Percentiles rank a stretch among this genome's conserved stretches.
phyloP scores from a whole-genome alignment of 2,888 invertebrate genomes.

The Antheraea yamamai region DNA sequence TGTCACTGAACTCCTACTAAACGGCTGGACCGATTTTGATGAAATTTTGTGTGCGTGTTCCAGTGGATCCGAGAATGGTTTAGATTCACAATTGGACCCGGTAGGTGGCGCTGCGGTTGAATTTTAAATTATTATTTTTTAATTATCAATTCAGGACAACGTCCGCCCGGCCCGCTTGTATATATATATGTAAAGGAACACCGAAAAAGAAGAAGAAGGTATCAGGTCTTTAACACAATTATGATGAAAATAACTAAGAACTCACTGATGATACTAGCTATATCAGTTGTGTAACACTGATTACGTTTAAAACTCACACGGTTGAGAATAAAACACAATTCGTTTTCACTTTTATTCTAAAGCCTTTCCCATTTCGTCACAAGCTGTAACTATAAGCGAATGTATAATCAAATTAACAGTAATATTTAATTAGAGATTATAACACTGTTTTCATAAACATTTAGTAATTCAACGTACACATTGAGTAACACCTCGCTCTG shows the following conservation, averaged over 20 bases:
- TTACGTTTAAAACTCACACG: background rate
- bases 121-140: no score
- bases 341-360: slow-evolving; percentile 1
- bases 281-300: background rate
- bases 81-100: no score
- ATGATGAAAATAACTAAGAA: background rate
- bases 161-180: no score
- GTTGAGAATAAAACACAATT: background rate
- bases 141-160: no score
- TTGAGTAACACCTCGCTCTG: slow-evolving; percentile 1
- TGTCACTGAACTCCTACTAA: no score
- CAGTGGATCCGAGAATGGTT: no score
- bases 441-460: slow-evolving; percentile 9
- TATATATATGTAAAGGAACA: no score
- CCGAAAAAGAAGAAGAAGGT: no score
- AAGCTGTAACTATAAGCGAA: background rate
- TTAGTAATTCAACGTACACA: slow-evolving; percentile 16
- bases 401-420: background rate
- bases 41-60: no score
- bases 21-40: no score
- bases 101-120: no score
- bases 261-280: background rate
- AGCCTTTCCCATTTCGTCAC: background rate
- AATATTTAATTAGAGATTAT: background rate
- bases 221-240: no score